Percentiles rank a stretch among this genome's conserved stretches.
Evolutionary conservation across 2,888 invertebrate genomes (phyloP).

Genomic region (Drosophila infuscata): DNA sequence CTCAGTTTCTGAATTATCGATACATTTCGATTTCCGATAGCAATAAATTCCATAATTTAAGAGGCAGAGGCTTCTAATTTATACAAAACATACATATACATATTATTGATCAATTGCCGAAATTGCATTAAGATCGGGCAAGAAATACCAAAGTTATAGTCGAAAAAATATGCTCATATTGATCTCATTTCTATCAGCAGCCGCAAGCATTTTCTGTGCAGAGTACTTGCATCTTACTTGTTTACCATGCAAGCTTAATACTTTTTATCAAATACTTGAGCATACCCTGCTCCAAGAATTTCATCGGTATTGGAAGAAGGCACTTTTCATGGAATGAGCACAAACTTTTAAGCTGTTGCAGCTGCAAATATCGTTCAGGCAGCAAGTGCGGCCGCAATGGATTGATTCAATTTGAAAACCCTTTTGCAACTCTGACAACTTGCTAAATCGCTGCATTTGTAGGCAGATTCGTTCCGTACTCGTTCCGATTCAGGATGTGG

Average conservation of each 20-base stretch:
- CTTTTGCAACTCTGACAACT: conserved; percentile 38
- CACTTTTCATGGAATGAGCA: conserved; percentile 10
- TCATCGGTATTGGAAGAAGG: background rate
- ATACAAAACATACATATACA: too few relatives aligned
- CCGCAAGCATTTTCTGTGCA: too few relatives aligned
- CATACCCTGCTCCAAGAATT: background rate
- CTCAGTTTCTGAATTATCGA: too few relatives aligned
- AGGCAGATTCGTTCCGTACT: background rate
- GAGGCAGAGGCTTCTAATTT: too few relatives aligned
- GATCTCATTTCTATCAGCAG: too few relatives aligned
- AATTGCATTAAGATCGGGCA: too few relatives aligned
- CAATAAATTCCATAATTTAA: too few relatives aligned
- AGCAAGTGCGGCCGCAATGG: conserved; percentile 14
- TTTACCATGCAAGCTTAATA: background rate
- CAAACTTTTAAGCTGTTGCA: conserved; percentile 31
- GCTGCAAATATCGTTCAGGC: background rate
- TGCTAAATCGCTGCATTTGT: conserved; percentile 24
- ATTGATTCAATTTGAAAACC: conserved; percentile 53
- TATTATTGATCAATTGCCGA: too few relatives aligned
- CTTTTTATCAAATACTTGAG: background rate
- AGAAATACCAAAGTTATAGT: too few relatives aligned
- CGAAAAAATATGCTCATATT: too few relatives aligned
- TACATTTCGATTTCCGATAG: too few relatives aligned
- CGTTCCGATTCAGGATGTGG: background rate
- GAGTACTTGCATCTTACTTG: background rate